Base-by-base conservation (phyloP, 2,888 invertebrate species). In the Calephelis perditalis region DNA sequence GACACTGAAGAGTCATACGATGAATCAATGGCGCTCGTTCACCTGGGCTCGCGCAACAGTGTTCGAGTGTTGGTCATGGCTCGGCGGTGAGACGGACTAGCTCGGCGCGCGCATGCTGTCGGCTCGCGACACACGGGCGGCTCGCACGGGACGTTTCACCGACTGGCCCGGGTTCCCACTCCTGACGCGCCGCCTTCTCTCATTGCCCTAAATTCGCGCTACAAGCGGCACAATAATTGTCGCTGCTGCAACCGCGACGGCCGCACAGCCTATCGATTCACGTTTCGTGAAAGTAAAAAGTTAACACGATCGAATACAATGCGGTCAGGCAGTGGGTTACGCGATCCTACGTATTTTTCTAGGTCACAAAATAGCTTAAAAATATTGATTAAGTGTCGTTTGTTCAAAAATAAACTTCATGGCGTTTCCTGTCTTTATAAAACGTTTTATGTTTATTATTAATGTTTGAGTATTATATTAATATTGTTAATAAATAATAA, bases 161-260 rank as follows among this genome's bases (percentile, higher is more conserved):
- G 73, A 82, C 84, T 84, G 81, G 56, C 78, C 76, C 72, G 74
- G 75, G 73, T 72, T 64, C 62, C 74, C 74, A 49, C 57, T 59
- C 58, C 61, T 59, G 54, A 64, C 62, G 66, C 67, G 65, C 66
- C 77, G 78, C 76, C 80, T 77, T 82, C 79, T 74, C 71, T 73
- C 80, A 73, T 74, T 86, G 88, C 84, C 88, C 88, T 88, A 87
- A 80, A 88, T 88, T 82, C 74, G 70, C 84, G 77, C 86, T 79
- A 80, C 79, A 78, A 72, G 72, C 84, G 77, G 76, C 83, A 83
- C 84, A 81, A 81, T 85, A 84, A 86, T 81, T 81, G 84, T 81
- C 81, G 82, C 78, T 78, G 78, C 84, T 79, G 84, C 88, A 82
- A 78, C 84, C 81, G 76, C 79, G 77, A 70, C 81, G 79, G 78